These are phyloP conservation scores for Apeira syringaria DNA, from an alignment of 2,888 invertebrate genomes.

Conservation along the genomic window DNA sequence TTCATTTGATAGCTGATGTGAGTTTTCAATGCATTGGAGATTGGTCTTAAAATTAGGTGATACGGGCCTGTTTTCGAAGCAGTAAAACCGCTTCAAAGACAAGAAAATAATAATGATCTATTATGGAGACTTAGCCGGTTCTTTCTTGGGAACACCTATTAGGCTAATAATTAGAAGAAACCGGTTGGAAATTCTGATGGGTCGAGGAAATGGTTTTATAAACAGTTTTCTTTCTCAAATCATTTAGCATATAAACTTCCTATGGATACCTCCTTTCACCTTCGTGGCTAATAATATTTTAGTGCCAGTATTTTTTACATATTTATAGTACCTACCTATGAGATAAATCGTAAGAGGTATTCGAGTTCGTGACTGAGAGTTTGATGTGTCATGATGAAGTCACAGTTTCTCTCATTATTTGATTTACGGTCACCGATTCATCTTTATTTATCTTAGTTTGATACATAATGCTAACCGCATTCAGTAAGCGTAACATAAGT, in stretches of 20 bases:
- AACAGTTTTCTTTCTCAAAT: conserved; percentile 8
- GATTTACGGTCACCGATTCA: conserved; percentile 2
- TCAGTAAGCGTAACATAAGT: too few species aligned
- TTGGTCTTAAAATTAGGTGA: too few species aligned
- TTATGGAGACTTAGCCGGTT: not conserved
- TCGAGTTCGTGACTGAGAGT: conserved; percentile 12
- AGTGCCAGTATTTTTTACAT: conserved; percentile 8
- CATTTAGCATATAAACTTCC: conserved; percentile 7
- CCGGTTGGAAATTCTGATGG: conserved; percentile 2
- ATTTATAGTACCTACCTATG: conserved; percentile 4
- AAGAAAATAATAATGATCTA: not conserved
- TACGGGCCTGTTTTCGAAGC: too few species aligned
- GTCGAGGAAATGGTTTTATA: not conserved
- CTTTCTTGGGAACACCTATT: not conserved
- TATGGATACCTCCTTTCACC: conserved; percentile 15
- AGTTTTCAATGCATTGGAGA: too few species aligned
- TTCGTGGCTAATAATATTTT: conserved; percentile 16
- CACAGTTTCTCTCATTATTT: conserved; percentile 3
- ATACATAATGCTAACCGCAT: too few species aligned
- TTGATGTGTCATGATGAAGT: conserved; percentile 5
- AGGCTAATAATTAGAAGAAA: not conserved
- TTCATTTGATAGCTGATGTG: too few species aligned
- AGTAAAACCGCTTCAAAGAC: too few species aligned
- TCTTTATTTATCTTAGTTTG: conserved; percentile 22
- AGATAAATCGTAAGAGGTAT: conserved; percentile 8